Evolutionary conservation across 1,140 invertebrate genomes (phyloP).

Genomic region (Muscidifurax raptorellus): DNA sequence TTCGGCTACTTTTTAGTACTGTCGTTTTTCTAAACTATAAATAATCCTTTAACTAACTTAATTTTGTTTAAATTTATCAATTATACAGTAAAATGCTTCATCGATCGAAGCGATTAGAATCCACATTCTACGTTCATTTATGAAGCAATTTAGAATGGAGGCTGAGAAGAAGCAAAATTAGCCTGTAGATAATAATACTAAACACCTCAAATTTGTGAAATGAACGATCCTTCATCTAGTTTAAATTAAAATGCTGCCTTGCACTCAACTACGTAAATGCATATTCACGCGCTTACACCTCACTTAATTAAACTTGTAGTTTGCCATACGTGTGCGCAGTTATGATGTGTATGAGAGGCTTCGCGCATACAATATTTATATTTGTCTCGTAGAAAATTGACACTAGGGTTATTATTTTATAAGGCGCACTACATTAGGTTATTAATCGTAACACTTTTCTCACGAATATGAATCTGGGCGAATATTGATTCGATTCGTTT

Average conservation of each 20-base stretch:
- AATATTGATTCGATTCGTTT: conserved; percentile 21
- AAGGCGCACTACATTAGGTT: conserved; percentile 68
- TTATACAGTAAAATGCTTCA: background rate
- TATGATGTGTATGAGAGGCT: conserved; percentile 57
- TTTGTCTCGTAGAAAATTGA: conserved; percentile 73
- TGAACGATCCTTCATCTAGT: background rate
- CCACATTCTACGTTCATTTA: background rate
- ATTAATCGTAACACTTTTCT: conserved; percentile 50
- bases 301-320: conserved; percentile 9
- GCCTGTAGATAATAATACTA: background rate
- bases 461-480: conserved; percentile 32
- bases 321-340: conserved; percentile 27
- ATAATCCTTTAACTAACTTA: background rate
- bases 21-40: background rate
- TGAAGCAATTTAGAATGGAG: background rate
- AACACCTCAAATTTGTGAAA: background rate
- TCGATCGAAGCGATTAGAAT: background rate
- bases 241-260: background rate
- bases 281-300: conserved; percentile 57
- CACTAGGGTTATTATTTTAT: conserved; percentile 72
- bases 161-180: background rate
- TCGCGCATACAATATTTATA: conserved; percentile 50
- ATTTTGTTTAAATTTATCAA: background rate
- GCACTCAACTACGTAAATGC: conserved; percentile 57
- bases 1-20: background rate